Percentiles rank a stretch among this genome's conserved stretches.
These are phyloP conservation scores for Spodoptera frugiperda DNA, from an alignment of 1,140 invertebrate species.

Conservation along the genomic window DNA sequence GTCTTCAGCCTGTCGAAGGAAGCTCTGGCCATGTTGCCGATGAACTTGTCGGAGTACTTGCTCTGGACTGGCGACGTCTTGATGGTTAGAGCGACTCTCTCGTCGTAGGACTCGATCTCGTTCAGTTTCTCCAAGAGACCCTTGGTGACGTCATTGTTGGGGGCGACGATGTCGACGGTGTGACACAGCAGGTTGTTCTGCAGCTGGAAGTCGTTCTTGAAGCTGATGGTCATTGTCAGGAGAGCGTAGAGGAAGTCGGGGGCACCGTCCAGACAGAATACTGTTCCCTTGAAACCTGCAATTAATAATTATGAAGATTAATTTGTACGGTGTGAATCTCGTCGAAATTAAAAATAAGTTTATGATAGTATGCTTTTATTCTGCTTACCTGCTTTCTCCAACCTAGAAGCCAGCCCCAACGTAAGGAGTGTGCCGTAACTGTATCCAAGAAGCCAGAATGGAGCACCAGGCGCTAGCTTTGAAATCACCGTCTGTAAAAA, in stretches of 20 bases:
- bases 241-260: conserved; percentile 86
- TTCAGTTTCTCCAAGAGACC: conserved; percentile 84
- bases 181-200: conserved; percentile 86
- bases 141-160: conserved; percentile 83
- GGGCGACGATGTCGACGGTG: conserved; percentile 84
- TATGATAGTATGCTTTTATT: too few species aligned
- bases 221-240: conserved; percentile 71
- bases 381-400: conserved; percentile 87
- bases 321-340: background rate
- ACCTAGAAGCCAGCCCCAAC: conserved; percentile 84
- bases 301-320: conserved; percentile 1
- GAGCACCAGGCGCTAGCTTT: conserved; percentile 86
- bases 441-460: conserved; percentile 88
- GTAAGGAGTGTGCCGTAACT: conserved; percentile 88
- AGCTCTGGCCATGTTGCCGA: conserved; percentile 76
- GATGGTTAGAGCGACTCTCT: conserved; percentile 75
- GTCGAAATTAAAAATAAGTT: too few species aligned
- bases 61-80: conserved; percentile 69
- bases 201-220: conserved; percentile 81
- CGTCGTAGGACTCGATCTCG: conserved; percentile 86
- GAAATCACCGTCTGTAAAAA: conserved; percentile 71
- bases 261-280: conserved; percentile 87
- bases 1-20: conserved; percentile 87
- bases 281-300: conserved; percentile 83
- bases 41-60: conserved; percentile 84